A percentile compares a stretch with the other conserved stretches of the same genome.
These are phyloP conservation scores for Limosa lapponica DNA, from an alignment of 2,797 vertebrate species.

Conservation along the genomic window DNA sequence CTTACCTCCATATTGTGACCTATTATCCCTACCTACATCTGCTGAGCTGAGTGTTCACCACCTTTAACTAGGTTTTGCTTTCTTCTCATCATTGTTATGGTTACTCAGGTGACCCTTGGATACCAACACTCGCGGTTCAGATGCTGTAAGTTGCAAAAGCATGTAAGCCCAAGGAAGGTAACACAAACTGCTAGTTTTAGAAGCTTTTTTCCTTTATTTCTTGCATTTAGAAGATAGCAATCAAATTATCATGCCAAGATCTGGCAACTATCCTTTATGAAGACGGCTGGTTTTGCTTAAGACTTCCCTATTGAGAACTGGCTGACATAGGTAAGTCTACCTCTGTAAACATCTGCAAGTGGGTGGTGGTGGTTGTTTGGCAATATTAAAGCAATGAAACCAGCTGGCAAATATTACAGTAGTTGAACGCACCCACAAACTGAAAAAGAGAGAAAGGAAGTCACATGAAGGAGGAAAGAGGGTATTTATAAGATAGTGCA, in stretches of 20 bases:
- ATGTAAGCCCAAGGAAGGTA: neutral
- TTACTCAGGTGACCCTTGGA: neutral
- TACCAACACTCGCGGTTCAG: neutral
- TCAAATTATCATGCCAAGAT: neutral
- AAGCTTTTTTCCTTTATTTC: neutral
- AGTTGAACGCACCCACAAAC: neutral
- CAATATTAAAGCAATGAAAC: constrained; percentile 2
- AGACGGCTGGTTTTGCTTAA: neutral
- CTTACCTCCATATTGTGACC: neutral
- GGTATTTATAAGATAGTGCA: neutral
- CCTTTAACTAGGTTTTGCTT: neutral
- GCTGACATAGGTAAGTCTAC: neutral
- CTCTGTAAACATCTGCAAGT: neutral
- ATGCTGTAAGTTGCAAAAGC: neutral
- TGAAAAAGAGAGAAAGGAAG: neutral
- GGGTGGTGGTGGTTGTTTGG: neutral
- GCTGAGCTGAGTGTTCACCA: neutral
- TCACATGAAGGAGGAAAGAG: neutral
- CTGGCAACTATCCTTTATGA: neutral
- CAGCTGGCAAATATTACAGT: neutral
- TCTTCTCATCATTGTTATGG: neutral
- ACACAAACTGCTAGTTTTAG: neutral
- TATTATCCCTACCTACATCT: neutral
- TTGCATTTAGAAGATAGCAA: neutral
- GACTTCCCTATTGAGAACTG: neutral